These are phyloP conservation scores for Saturnia japonica DNA, from an alignment of 2,888 invertebrate genomes.

Conservation along the genomic window DNA sequence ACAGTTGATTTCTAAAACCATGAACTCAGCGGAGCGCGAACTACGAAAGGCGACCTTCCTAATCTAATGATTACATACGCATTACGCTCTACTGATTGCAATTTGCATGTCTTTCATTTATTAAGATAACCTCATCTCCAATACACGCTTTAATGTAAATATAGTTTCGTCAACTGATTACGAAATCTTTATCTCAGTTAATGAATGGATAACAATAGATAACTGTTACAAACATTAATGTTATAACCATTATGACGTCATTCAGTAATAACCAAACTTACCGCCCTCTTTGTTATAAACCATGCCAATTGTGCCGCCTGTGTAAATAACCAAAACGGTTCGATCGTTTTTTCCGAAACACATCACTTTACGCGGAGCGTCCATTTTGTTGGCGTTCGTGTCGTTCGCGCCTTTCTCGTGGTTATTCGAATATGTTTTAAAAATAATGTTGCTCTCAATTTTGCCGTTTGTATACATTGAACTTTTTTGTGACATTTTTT, in stretches of 20 bases:
- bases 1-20: background rate
- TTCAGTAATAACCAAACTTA: conserved; percentile 51
- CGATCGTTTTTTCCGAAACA: conserved; percentile 51
- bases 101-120: too few relatives aligned
- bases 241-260: background rate
- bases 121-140: conserved; percentile 1
- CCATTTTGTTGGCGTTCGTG: background rate
- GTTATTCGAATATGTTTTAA: background rate
- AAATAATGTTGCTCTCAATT: background rate
- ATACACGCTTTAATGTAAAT: background rate
- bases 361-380: conserved; percentile 6
- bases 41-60: background rate
- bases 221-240: background rate
- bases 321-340: conserved; percentile 90
- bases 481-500: background rate
- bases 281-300: conserved; percentile 86
- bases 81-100: background rate
- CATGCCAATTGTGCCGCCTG: conserved; percentile 97
- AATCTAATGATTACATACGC: background rate
- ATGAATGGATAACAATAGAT: background rate
- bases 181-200: background rate
- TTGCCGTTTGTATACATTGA: background rate
- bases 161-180: background rate
- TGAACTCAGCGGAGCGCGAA: background rate
- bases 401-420: background rate